Base-by-base conservation (phyloP, 2,888 invertebrate genomes). In the Norana najaformis region DNA sequence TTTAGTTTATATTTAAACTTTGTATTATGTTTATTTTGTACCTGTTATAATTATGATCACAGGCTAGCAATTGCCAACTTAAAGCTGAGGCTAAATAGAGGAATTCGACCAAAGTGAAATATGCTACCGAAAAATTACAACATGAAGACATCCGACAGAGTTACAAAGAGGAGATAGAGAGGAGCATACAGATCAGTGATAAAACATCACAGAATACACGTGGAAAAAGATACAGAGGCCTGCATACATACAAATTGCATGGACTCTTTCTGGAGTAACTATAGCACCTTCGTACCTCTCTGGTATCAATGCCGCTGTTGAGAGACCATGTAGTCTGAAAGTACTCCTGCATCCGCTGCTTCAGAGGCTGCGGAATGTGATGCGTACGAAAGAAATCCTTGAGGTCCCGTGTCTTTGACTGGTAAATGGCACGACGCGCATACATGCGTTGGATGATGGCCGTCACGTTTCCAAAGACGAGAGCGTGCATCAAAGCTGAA, bases 321-420 rank as follows among this genome's bases (percentile, higher is more conserved):
- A 99, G 96, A 23, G 98, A 98, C 98, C 98, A 99, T 96, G 97
- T 98, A 30, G 98, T 98, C 95, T 98, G 98, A 95, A 98, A 98
- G 95, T 98, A 98, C 95, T 99, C 98, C 94, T 98, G 98, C 97
- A 98, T 98, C 92, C 98, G 96, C 94, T 98, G 98, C 94, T 98
- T 98, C 91, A 99, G 90, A 14, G 88, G 90, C 94, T 98, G 98
- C 4, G 98, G 98, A 93, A 99, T 97, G 96, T 98, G 98, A 96
- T 98, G 98, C 92, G 98, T 96, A 82, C 97, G 96, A 92, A 98
- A 96, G 95, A 99, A 99, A 95, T 98, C 98, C 96, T 98, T 98
- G 91, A 99, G 96, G 95, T 98, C 98, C 91, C 98, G 96, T 96
- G 98, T 98, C 96, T 98, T 98, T 93, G 97, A 97, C 95, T 98